A percentile compares a stretch with the other conserved stretches of the same genome.
Conservation (phyloP, 2,113 vertebrate species). For the Pelecanus crispus region DNA sequence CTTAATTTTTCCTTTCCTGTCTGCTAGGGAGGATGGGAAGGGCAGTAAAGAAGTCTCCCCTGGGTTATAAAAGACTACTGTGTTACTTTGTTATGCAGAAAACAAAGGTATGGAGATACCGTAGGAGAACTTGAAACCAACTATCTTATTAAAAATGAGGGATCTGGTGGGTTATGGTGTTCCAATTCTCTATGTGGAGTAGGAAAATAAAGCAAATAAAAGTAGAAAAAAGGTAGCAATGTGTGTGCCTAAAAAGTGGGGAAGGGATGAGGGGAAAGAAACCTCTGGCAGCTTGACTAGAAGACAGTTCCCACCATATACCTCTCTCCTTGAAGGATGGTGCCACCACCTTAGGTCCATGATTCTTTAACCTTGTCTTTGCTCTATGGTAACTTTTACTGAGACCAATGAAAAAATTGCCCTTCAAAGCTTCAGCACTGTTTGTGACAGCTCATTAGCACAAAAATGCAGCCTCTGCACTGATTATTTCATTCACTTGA, state of each 20-base stretch:
- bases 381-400: background rate
- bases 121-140: background rate
- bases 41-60: background rate
- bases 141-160: background rate
- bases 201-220: background rate
- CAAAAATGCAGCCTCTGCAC: background rate
- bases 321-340: background rate
- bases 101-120: background rate
- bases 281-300: background rate
- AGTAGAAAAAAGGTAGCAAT: background rate
- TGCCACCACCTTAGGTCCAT: background rate
- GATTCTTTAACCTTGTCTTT: background rate
- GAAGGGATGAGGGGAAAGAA: background rate
- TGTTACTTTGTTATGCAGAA: background rate
- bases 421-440: background rate
- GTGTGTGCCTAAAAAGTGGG: accelerated
- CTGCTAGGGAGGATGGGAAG: background rate
- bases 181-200: background rate
- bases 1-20: background rate
- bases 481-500: background rate
- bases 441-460: background rate
- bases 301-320: background rate
- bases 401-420: background rate
- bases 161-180: background rate
- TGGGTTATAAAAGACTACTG: background rate